These are phyloP conservation scores for Trachelus troglodyta DNA, from an alignment of 2,888 invertebrate species.

Conservation along the genomic window DNA sequence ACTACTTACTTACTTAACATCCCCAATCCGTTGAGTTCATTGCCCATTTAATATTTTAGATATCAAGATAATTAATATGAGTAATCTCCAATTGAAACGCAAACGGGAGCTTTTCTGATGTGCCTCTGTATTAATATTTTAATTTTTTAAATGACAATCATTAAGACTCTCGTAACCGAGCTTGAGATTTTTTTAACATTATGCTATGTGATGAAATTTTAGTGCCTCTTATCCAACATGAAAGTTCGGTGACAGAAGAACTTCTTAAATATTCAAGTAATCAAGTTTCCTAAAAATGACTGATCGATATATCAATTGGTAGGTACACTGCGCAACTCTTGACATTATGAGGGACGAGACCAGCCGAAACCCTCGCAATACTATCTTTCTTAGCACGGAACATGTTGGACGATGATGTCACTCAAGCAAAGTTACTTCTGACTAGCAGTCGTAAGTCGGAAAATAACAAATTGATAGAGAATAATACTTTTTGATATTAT, in stretches of 20 bases:
- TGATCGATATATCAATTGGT: background rate
- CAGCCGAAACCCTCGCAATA: background rate
- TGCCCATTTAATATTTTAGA: no score
- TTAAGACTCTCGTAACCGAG: no score
- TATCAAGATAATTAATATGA: no score
- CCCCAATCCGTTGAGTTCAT: no score
- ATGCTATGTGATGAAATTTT: no score
- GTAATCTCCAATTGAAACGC: no score
- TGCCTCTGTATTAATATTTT: no score
- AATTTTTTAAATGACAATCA: no score
- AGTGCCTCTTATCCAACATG: background rate
- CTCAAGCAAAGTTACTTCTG: constrained; percentile 25
- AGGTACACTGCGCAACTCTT: background rate
- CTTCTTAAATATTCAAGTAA: background rate
- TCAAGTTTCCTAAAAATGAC: background rate
- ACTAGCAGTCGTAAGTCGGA: background rate
- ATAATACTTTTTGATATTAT: background rate
- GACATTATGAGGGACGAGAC: background rate
- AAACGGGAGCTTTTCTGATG: no score
- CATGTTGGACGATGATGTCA: constrained; percentile 29
- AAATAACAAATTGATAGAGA: background rate
- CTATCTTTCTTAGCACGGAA: background rate
- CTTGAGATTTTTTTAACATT: no score
- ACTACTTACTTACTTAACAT: no score
- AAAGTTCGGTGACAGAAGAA: background rate